Conservation (phyloP, 2,888 invertebrate species). For the Dascillus cervinus region DNA sequence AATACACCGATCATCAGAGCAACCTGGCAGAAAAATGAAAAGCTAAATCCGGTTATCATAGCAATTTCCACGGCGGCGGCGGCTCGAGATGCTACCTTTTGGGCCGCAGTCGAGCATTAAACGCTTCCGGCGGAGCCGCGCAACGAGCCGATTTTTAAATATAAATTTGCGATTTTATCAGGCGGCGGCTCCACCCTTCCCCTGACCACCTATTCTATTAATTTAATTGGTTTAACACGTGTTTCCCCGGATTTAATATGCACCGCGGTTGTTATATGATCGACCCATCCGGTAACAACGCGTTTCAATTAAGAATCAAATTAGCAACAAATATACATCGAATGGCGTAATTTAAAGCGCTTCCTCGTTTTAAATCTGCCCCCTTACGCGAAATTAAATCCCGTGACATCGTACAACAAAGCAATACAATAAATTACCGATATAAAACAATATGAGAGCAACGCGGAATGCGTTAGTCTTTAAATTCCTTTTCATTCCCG, state of each 20-base stretch:
- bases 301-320: conserved; percentile 35
- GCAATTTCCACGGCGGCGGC: conserved; percentile 40
- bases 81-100: conserved; percentile 13
- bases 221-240: conserved; percentile 38
- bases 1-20: conserved; percentile 41
- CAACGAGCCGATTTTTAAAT: not conserved
- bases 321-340: conserved; percentile 33
- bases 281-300: conserved; percentile 31
- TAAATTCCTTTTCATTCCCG: conserved; percentile 38
- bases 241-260: conserved; percentile 35
- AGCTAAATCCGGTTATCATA: conserved; percentile 48
- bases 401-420: conserved; percentile 39
- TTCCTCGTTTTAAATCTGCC: conserved; percentile 25
- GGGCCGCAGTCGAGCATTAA: conserved; percentile 11
- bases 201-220: conserved; percentile 33
- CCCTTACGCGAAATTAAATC: conserved; percentile 36
- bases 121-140: conserved; percentile 7
- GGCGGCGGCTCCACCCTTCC: no score
- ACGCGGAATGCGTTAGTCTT: conserved; percentile 38
- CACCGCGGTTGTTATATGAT: conserved; percentile 31
- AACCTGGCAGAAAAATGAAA: conserved; percentile 48
- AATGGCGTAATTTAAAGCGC: conserved; percentile 28
- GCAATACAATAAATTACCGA: conserved; percentile 42
- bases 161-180: conserved; percentile 22
- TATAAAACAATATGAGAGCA: conserved; percentile 43